Conservation (phyloP, 2,888 invertebrate genomes). For the Hydraecia micacea region DNA sequence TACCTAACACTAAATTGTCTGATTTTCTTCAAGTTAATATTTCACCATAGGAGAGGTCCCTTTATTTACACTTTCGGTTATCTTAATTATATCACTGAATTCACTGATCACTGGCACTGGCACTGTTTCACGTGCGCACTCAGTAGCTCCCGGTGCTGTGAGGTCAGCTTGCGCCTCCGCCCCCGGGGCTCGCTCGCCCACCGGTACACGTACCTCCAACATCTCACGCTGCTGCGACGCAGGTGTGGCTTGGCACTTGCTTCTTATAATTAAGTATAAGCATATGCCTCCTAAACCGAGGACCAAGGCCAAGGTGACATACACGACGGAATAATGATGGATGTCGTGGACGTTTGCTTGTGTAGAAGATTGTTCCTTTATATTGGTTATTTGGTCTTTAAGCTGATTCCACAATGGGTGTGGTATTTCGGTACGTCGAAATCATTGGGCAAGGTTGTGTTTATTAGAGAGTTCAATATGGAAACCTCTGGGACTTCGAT, state of each 20-base stretch:
- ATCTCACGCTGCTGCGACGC: too few species aligned
- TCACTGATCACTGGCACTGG: not conserved
- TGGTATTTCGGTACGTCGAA: constrained; percentile 9
- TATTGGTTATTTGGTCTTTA: too few species aligned
- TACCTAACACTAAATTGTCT: not conserved
- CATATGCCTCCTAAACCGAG: too few species aligned
- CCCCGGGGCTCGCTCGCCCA: not conserved
- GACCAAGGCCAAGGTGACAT: too few species aligned
- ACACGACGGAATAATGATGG: too few species aligned
- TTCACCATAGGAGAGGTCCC: constrained; percentile 10
- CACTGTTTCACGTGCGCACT: not conserved
- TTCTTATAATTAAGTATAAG: too few species aligned
- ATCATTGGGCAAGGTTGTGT: constrained; percentile 2
- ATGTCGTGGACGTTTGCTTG: too few species aligned
- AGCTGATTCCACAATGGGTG: constrained; percentile 10
- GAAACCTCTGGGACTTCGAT: constrained; percentile 15
- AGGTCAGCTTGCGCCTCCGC: not conserved
- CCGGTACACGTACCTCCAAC: too few species aligned
- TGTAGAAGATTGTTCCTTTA: too few species aligned
- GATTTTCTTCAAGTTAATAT: not conserved
- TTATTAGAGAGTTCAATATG: constrained; percentile 5
- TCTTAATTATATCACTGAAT: not conserved
- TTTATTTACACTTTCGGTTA: constrained; percentile 5
- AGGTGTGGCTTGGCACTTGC: too few species aligned
- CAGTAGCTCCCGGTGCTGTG: not conserved